These are phyloP conservation scores for Semnornis frantzii DNA, from an alignment of 2,113 vertebrate genomes.

Conservation along the genomic window DNA sequence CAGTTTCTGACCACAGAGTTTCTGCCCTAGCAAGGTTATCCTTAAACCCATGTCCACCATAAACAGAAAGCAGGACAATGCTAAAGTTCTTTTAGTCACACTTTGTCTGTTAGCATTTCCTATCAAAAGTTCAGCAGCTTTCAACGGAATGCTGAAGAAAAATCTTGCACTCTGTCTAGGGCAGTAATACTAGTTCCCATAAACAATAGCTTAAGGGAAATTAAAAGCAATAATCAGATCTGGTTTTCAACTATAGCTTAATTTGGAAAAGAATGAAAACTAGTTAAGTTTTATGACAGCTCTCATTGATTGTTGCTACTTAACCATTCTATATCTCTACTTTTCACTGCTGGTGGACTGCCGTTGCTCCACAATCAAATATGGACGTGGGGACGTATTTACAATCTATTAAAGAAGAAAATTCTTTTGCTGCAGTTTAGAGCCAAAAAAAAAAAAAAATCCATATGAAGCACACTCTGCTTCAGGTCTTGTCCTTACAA, in stretches of 20 bases:
- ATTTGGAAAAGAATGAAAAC: constrained; percentile 72
- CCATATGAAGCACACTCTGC: constrained; percentile 17
- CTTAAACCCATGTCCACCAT: not conserved
- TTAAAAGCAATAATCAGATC: constrained; percentile 38
- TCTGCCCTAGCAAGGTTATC: not conserved
- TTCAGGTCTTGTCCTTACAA: constrained; percentile 53
- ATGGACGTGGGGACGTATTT: constrained; percentile 42
- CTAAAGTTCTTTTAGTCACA: not conserved
- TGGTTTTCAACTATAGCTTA: constrained; percentile 41
- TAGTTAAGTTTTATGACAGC: constrained; percentile 64
- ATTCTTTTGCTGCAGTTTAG: constrained; percentile 43
- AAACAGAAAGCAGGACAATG: constrained; percentile 11
- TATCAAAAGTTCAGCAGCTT: constrained; percentile 54
- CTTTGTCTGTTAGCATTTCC: constrained; percentile 45
- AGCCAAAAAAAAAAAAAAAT: constrained; percentile 52
- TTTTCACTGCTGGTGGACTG: constrained; percentile 49
- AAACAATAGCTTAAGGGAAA: constrained; percentile 47
- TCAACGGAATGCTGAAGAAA: constrained; percentile 14
- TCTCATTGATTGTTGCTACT: constrained; percentile 65
- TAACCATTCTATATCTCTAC: constrained; percentile 48
- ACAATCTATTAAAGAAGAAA: constrained; percentile 31
- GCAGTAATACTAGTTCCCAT: constrained; percentile 8
- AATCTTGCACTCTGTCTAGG: not conserved
- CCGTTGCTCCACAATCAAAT: constrained; percentile 49
- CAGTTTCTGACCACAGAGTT: not conserved